Evolutionary conservation across 2,797 vertebrate species (phyloP), one percentile per base, ranked within the genome.

Genomic region (Coluber constrictor): DNA sequence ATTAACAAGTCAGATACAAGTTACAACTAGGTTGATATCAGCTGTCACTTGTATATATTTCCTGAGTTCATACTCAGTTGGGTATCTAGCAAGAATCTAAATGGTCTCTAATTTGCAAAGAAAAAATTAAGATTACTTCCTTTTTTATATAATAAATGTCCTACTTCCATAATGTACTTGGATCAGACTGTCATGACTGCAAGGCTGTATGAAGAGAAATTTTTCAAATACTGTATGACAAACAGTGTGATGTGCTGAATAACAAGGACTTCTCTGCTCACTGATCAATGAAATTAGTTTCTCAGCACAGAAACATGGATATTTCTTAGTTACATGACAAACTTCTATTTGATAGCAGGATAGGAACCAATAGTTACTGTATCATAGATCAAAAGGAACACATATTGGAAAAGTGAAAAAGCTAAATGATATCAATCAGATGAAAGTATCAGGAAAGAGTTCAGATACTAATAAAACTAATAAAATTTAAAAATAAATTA

Each of bases 211-310:
- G 89, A 56, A 91, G n/a, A 94, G 86, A 47, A 93, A 88, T 63
- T 70, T 86, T 92, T 93, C 92, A 93, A 3, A 0, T 66, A 47
- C 37, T 23, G 9, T 5, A 37, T 91, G 95, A 90, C 8, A 29
- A 89, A 25, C 15, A 54, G 32, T 93, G 60, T 93, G 92, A 29
- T 9, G 88, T 66, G 92, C 93, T 91, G 94, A 96, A 94, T 92
- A 87, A 56, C 94, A 88, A 60, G 0, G 70, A 6, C 2, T 90
- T 83, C 32, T 51, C 90, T 91, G 63, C 92, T 95, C 0, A 0
- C 8, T 94, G 92, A 93, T 95, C 93, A 95, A 74, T 94, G 89
- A 95, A 96, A 96, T 95, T 0, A 95, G 94, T 94, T 93, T 94
- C 56, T 86, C 89, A 27, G 54, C 60, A 94, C 90, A 89, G 86